Evolutionary conservation across 2,113 vertebrate species (phyloP).

Genomic region (Ursus arctos): DNA sequence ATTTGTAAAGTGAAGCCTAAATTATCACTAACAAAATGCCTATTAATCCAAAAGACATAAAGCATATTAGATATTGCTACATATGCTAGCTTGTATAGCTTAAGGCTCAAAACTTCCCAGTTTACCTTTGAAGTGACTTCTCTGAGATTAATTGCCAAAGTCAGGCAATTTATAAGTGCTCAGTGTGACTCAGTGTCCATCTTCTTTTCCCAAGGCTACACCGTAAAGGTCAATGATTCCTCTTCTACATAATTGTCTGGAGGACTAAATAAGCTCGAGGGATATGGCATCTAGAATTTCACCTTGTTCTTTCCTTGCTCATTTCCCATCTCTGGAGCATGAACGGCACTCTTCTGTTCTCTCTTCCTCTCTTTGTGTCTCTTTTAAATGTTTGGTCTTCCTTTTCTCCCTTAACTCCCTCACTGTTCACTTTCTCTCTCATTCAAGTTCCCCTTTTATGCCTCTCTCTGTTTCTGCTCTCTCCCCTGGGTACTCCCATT

Average conservation of each 20-base stretch:
- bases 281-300: neutral
- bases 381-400: neutral
- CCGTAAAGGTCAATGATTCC: neutral
- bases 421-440: neutral
- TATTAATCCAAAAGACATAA: neutral
- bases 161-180: neutral
- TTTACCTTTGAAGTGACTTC: conserved; percentile 35
- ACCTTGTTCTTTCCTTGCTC: neutral
- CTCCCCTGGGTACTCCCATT: neutral
- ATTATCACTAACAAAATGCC: neutral
- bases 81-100: neutral
- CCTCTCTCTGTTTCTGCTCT: neutral
- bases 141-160: neutral
- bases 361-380: neutral
- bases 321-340: neutral
- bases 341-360: neutral
- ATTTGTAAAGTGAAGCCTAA: neutral
- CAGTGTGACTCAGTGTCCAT: neutral
- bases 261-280: neutral
- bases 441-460: neutral
- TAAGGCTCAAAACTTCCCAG: neutral
- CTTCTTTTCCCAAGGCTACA: neutral
- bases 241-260: neutral
- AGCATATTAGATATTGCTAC: neutral
- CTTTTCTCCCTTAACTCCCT: neutral